Conservation (phyloP, 2,888 invertebrate species). For the Epinotia brunnichana region DNA sequence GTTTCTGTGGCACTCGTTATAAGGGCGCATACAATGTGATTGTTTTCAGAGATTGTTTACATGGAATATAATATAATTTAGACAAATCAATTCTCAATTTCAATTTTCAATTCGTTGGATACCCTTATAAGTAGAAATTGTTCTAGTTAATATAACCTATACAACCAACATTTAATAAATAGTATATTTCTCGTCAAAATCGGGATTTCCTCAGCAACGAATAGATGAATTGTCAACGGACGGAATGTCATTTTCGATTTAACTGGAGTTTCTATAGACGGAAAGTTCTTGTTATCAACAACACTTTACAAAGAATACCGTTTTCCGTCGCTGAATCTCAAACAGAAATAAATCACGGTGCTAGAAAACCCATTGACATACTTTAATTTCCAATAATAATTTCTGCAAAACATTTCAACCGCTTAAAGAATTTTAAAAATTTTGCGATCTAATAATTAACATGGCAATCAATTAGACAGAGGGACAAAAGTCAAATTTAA, state of each 20-base stretch:
- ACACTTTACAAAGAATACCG: constrained; percentile 2
- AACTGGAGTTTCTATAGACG: neutral
- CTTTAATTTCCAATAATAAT: neutral
- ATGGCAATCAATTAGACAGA: constrained; percentile 20
- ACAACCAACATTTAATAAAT: no score
- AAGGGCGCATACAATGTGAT: neutral
- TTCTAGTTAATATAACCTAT: no score
- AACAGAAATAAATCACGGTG: neutral
- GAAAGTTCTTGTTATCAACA: neutral
- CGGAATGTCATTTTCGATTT: neutral
- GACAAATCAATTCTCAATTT: no score
- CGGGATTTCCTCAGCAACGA: neutral
- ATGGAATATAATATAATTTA: neutral
- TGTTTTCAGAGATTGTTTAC: neutral
- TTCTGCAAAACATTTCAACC: neutral
- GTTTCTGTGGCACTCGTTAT: neutral
- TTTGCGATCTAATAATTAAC: constrained; percentile 8
- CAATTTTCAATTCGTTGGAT: no score
- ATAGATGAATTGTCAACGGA: neutral
- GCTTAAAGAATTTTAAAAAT: neutral
- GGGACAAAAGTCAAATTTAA: constrained; percentile 27
- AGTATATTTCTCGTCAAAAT: neutral
- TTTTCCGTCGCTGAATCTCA: neutral
- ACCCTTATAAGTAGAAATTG: no score
- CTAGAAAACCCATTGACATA: neutral